These are phyloP conservation scores for Octodon degus DNA, from an alignment of 2,113 vertebrate species.

Conservation along the genomic window DNA sequence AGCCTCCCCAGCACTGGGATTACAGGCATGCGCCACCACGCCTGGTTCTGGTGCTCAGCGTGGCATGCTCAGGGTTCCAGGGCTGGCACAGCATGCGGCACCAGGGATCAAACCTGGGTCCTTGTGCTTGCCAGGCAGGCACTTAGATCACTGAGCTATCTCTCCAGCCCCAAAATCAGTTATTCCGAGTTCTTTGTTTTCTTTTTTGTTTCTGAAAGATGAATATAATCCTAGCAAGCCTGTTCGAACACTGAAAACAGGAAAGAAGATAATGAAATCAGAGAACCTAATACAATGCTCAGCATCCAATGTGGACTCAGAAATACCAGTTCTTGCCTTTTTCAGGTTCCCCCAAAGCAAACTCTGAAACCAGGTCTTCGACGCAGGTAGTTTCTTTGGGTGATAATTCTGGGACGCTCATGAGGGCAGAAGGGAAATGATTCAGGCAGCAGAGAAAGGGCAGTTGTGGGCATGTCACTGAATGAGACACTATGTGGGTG, in stretches of 20 bases:
- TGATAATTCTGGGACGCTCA: background rate
- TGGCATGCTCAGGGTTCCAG: too few relatives aligned
- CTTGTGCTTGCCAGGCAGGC: too few relatives aligned
- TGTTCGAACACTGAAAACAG: background rate
- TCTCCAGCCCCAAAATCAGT: background rate
- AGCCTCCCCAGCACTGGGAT: too few relatives aligned
- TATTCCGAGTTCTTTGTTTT: constrained; percentile 18
- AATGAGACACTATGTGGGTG: background rate
- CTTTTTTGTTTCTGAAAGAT: constrained; percentile 12
- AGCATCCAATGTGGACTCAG: background rate
- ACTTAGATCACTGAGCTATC: too few relatives aligned
- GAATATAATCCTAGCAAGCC: background rate
- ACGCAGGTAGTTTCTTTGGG: background rate
- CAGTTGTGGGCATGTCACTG: background rate
- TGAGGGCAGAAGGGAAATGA: background rate
- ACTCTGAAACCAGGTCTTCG: background rate
- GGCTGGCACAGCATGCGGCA: too few relatives aligned
- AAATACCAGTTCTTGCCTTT: background rate
- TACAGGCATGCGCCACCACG: too few relatives aligned
- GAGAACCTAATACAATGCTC: background rate
- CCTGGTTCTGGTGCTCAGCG: too few relatives aligned
- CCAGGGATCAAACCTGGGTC: too few relatives aligned
- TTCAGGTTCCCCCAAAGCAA: background rate
- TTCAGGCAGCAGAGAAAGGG: background rate
- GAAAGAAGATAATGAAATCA: background rate